Evolutionary conservation across 2,888 invertebrate species (phyloP), one percentile per base, ranked within the genome.

Genomic region (Drosophila quinaria): DNA sequence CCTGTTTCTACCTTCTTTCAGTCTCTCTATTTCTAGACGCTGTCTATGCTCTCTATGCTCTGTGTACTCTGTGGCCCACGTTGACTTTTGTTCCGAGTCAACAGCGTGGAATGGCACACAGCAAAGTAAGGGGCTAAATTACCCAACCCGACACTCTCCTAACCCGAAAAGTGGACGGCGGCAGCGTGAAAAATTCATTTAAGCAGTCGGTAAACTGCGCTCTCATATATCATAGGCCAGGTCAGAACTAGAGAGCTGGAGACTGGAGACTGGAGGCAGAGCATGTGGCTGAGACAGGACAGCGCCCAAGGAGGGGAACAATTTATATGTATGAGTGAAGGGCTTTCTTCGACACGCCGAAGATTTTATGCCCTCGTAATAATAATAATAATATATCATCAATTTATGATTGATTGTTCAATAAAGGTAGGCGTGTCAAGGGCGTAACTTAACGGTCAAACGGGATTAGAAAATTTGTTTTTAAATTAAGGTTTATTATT

Each of bases 41-140:
- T n/a, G n/a, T n/a, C n/a, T n/a, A n/a, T n/a, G n/a, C 13, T 4
- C n/a, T 19, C 19, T 51, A 11, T 19, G 8, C 29, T 29, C 29
- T 46, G 31, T 33, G 54, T 39, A 6, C 25, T 25, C 25, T 0
- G 37, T 31, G 37, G 19, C 54, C 50, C 56, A 66, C 59, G 52
- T 70, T 72, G 90, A 81, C 88, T 84, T 89, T 89, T 81, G 88
- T 81, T 87, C 70, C 62, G 78, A 89, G 88, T 87, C 88, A 89
- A 87, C 83, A 74, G 72, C 50, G 63, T 78, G 79, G 80, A 85
- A 87, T 66, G 82, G 63, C 69, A 55, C 10, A 50, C 62, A 60
- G 46, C 52, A 64, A 54, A 58, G 29, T 33, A 19, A 52, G 41
- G n/a, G 41, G 42, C n/a, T 35, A 44, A 54, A 31, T 69, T 19